Conservation (phyloP, 2,888 invertebrate genomes). For the Eulithis prunata region DNA sequence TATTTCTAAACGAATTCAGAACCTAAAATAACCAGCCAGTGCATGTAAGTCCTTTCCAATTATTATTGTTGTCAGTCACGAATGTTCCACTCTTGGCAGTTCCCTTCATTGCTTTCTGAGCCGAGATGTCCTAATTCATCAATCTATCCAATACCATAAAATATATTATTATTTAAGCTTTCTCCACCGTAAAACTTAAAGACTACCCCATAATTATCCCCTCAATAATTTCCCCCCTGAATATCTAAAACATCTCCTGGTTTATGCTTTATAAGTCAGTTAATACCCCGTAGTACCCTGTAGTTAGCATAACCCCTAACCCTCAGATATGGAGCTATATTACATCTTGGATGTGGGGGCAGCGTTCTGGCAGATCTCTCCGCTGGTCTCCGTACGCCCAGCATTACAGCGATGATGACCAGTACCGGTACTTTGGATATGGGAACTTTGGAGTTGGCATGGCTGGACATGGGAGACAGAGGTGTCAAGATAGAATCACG, state of each 20-base stretch:
- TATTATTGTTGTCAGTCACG: too few species aligned
- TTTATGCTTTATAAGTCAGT: neutral
- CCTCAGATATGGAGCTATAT: slow-evolving; percentile 78
- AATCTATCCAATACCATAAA: too few species aligned
- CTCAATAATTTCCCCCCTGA: neutral
- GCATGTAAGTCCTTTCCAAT: too few species aligned
- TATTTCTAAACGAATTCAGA: too few species aligned
- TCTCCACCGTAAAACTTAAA: neutral
- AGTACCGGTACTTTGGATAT: slow-evolving; percentile 68
- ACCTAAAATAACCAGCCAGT: too few species aligned
- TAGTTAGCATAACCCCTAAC: slow-evolving; percentile 67
- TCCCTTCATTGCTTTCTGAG: too few species aligned
- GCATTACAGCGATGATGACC: slow-evolving; percentile 61
- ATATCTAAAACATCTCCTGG: neutral
- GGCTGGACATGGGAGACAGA: slow-evolving; percentile 64
- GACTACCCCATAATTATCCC: neutral
- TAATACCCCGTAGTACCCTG: slow-evolving; percentile 50
- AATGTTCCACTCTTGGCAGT: too few species aligned
- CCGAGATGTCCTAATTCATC: too few species aligned
- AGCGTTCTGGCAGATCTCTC: slow-evolving; percentile 46
- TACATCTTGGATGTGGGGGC: slow-evolving; percentile 76
- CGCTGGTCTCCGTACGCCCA: slow-evolving; percentile 78
- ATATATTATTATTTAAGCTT: too few species aligned
- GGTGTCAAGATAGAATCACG: slow-evolving; percentile 89
- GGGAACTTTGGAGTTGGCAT: slow-evolving; percentile 68